These are phyloP conservation scores for Drosophila quinaria DNA, from an alignment of 2,888 invertebrate genomes.

Conservation along the genomic window DNA sequence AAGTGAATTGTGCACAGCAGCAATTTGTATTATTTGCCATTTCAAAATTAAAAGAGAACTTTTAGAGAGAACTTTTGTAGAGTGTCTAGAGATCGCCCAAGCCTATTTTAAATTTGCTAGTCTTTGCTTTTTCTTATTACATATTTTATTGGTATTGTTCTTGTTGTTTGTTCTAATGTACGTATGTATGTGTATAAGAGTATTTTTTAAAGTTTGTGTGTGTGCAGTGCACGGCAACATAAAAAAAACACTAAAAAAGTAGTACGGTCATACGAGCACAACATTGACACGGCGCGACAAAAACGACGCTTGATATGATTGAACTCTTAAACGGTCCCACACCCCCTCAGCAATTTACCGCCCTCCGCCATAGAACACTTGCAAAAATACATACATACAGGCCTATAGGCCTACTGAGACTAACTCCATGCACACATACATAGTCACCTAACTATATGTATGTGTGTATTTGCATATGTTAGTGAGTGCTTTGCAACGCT, in stretches of 20 bases:
- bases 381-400: neutral
- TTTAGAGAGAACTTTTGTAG: conserved; percentile 15
- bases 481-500: conserved; percentile 49
- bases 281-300: conserved; percentile 65
- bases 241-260: conserved; percentile 12
- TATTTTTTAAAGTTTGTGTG: conserved; percentile 27
- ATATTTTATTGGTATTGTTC: conserved; percentile 30
- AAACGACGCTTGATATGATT: conserved; percentile 72
- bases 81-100: conserved; percentile 14
- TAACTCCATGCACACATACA: conserved; percentile 8
- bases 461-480: conserved; percentile 10
- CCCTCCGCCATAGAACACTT: conserved; percentile 11
- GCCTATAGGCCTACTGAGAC: conserved; percentile 10
- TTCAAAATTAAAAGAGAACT: neutral
- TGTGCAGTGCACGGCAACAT: conserved; percentile 50
- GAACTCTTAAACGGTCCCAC: conserved; percentile 67
- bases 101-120: conserved; percentile 19
- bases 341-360: conserved; percentile 14
- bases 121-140: conserved; percentile 40
- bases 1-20: conserved; percentile 2
- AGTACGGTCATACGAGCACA: conserved; percentile 4
- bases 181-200: conserved; percentile 9
- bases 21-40: neutral
- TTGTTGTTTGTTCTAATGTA: conserved; percentile 13
- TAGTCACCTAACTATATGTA: conserved; percentile 7